phyloP scores from a whole-genome alignment of 1,140 invertebrate genomes.

The Spodoptera frugiperda region DNA sequence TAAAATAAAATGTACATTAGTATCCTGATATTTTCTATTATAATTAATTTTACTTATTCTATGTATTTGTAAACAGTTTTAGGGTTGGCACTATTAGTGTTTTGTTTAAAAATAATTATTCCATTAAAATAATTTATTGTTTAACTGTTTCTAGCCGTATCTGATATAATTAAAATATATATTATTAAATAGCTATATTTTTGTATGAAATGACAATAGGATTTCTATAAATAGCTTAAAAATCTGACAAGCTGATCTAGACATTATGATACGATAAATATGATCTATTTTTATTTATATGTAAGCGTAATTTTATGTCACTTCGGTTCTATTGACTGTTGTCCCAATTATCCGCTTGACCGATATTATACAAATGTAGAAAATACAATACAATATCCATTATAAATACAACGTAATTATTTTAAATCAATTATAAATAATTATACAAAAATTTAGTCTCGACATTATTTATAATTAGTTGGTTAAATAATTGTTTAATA shows the following conservation, averaged over 20 bases:
- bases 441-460: background rate
- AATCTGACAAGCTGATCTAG: slow-evolving; percentile 55
- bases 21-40: slow-evolving; percentile 11
- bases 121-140: slow-evolving; percentile 14
- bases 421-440: slow-evolving; percentile 2
- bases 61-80: slow-evolving; percentile 9
- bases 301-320: slow-evolving; percentile 45
- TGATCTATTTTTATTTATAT: slow-evolving; percentile 9
- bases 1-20: slow-evolving; percentile 48
- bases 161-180: background rate
- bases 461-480: slow-evolving; percentile 8
- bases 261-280: slow-evolving; percentile 53
- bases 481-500: background rate
- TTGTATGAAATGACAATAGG: slow-evolving; percentile 49
- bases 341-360: slow-evolving; percentile 1
- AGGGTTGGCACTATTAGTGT: slow-evolving; percentile 5
- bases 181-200: slow-evolving; percentile 33
- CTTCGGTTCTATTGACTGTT: slow-evolving; percentile 31
- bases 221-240: slow-evolving; percentile 47
- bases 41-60: background rate
- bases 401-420: background rate
- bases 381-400: background rate
- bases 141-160: slow-evolving; percentile 11
- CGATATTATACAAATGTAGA: background rate
- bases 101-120: slow-evolving; percentile 19